Evolutionary conservation across 2,888 invertebrate species (phyloP).

Genomic region (Craniophora ligustri): DNA sequence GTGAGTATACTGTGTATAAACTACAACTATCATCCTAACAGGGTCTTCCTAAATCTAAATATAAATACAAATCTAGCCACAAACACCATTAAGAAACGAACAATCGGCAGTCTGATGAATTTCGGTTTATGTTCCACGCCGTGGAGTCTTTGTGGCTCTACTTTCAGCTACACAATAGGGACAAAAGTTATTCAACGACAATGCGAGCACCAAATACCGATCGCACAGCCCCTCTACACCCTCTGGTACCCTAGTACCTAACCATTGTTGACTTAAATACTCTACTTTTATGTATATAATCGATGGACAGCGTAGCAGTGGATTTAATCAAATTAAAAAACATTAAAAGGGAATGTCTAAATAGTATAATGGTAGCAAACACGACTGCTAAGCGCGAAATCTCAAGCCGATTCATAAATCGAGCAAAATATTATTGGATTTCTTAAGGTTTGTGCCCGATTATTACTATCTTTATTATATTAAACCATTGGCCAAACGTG

Average conservation of each 20-base stretch:
- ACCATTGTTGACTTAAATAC: constrained; percentile 87
- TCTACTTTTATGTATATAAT: constrained; percentile 85
- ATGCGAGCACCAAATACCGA: constrained; percentile 89
- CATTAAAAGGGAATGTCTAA: no score
- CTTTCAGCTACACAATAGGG: constrained; percentile 88
- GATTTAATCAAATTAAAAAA: constrained; percentile 62
- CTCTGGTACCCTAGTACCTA: constrained; percentile 69
- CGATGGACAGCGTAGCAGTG: constrained; percentile 75
- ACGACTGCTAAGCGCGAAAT: no score
- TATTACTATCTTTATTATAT: no score
- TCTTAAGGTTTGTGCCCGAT: no score
- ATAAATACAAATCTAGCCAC: constrained; percentile 65
- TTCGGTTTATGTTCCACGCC: constrained; percentile 86
- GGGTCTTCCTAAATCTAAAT: constrained; percentile 41
- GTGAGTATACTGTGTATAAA: no score
- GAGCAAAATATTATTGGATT: no score
- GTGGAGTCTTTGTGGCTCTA: constrained; percentile 86
- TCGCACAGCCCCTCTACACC: constrained; percentile 78
- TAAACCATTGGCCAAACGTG: no score
- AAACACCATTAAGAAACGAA: constrained; percentile 83
- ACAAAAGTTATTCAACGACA: constrained; percentile 89
- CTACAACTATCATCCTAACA: no score
- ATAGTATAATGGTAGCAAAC: no score
- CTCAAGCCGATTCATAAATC: no score
- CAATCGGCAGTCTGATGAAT: constrained; percentile 87